phyloP scores from a whole-genome alignment of 1,140 invertebrate species.

The Leptoteleia sp. region DNA sequence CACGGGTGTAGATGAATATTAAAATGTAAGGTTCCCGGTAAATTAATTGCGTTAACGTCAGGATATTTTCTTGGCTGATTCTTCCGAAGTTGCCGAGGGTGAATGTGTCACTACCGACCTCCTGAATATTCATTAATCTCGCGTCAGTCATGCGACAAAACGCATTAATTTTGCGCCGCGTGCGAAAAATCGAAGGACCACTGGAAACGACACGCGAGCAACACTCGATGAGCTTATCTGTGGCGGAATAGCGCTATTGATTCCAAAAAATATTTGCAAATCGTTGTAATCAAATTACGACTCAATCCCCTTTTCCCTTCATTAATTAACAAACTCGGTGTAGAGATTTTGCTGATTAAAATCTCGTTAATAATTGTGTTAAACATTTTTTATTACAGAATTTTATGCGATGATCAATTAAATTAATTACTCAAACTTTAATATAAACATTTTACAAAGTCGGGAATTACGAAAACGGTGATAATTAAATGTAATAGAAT shows the following conservation, averaged over 20 bases:
- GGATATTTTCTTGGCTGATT: constrained; percentile 70
- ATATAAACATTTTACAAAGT: no score
- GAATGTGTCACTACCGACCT: constrained; percentile 51
- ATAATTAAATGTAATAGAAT: no score
- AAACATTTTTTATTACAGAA: no score
- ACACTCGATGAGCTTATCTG: constrained; percentile 22
- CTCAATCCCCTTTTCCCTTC: background rate
- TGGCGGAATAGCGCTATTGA: constrained; percentile 8
- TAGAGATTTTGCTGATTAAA: no score
- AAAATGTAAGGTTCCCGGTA: constrained; percentile 73
- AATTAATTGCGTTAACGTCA: constrained; percentile 77
- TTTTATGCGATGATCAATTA: no score
- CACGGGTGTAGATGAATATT: constrained; percentile 72
- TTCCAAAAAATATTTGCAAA: background rate
- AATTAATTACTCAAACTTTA: no score
- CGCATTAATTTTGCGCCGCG: constrained; percentile 53
- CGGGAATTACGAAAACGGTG: no score
- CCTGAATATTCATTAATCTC: constrained; percentile 75
- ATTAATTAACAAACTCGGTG: background rate
- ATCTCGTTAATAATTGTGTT: no score
- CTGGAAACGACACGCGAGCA: constrained; percentile 52
- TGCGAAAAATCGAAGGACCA: constrained; percentile 53
- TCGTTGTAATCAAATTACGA: no score
- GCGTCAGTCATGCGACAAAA: constrained; percentile 56
- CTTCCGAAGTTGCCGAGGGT: constrained; percentile 44